Base-by-base conservation (phyloP, 1,140 invertebrate species). In the Penaeus japonicus region DNA sequence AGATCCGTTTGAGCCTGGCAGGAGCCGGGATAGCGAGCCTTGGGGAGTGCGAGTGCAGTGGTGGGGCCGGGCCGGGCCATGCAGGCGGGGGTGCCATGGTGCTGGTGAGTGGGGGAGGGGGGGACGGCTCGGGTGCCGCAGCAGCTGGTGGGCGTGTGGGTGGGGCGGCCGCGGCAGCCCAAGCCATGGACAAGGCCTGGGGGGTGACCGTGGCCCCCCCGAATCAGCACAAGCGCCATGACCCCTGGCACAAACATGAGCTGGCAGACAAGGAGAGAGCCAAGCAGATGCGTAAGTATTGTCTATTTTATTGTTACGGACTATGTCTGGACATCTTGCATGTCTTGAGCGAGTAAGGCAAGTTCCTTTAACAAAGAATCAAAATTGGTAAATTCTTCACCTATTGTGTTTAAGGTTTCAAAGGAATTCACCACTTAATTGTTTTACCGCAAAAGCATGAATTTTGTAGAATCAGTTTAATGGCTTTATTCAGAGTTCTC, bases 231-330 rank as follows among this genome's bases (percentile, higher is more conserved):
- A 90, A 90, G 79, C 90, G 90, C 84, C 90, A 89, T 89, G 90
- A 90, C 82, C 90, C 90, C 80, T 90, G 90, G 90, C 90, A 90
- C 88, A 90, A 90, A 88, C 90, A 90, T 88, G 90, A 90, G 85
- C 78, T 90, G 81, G 89, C 84, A 47, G 90, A 90, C 59, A 90
- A 90, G 77, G 90, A 90, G 65, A 90, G 88, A 90, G 90, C 90
- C 65, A 90, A 90, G 85, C 90, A 90, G 59, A 89, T 90, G 55
- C 88, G 90, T 90, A 89, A 90, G 90, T 90, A 79, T 85, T 32
- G 22, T 39, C n/a, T 7, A 17, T 82, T 83, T 30, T 54, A 22
- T 30, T 12, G 7, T 35, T 24, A n/a, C n/a, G 0, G 30, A 5
- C 2, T 10, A n/a, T 57, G 35, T 85, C 35, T 83, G 47, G 27